Conservation (phyloP, 2,797 vertebrate species). For the Myripristis jacobus region DNA sequence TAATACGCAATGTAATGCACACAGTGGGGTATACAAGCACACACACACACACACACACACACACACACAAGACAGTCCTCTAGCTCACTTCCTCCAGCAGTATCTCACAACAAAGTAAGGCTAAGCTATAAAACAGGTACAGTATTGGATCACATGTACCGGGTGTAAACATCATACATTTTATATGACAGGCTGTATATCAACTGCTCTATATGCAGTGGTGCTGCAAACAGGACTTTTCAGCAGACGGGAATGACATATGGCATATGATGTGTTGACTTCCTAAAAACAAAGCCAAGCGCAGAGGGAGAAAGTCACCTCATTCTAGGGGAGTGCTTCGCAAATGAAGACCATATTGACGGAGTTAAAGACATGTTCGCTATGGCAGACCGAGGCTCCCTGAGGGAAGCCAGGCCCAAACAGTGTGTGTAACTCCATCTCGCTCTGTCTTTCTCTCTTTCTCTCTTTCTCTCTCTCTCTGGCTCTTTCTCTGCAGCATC, state of each 20-base stretch:
- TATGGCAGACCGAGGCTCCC: conserved; percentile 18
- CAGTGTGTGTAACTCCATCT: conserved; percentile 26
- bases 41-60: neutral
- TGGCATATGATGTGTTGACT: conserved; percentile 13
- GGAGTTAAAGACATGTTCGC: conserved; percentile 32
- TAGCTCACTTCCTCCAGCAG: neutral
- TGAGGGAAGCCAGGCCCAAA: conserved; percentile 27
- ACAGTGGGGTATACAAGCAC: too few species aligned
- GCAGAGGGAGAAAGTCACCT: conserved; percentile 13
- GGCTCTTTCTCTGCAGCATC: conserved; percentile 54
- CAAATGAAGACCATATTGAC: conserved; percentile 37
- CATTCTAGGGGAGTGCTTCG: neutral
- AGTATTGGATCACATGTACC: neutral
- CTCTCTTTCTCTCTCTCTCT: conserved; percentile 29
- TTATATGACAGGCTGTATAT: neutral
- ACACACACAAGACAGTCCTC: neutral
- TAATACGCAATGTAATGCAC: neutral
- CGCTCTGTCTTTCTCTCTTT: neutral
- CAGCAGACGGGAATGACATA: neutral
- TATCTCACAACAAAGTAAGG: conserved; percentile 3
- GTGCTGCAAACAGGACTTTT: neutral
- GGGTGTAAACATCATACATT: neutral
- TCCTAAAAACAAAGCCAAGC: conserved; percentile 22
- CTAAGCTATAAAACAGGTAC: neutral
- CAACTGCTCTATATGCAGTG: neutral